Base-by-base conservation (phyloP, 1,140 invertebrate species). In the Dreissena polymorpha region DNA sequence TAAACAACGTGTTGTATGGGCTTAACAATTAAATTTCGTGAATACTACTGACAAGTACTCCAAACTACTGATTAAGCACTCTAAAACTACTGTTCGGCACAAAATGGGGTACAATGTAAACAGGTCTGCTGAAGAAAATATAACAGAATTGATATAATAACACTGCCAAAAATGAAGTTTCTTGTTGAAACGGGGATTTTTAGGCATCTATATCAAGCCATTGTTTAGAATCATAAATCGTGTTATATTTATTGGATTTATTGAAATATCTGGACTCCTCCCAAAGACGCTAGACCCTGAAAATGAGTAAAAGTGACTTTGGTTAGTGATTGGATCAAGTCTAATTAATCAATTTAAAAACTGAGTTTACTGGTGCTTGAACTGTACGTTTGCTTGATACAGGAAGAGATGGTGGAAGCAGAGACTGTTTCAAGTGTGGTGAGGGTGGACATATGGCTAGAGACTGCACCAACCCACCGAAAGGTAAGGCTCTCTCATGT, bases 371-470 rank as follows among this genome's bases (percentile, higher is more conserved):
- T 67, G 73, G 65, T 67, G 73, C 50, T 71, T 49, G 82, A 21
- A 55, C 29, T 64, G 63, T 57, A 7, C 60, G 84, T 65, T 71
- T 78, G 57, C 71, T 83, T 16, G 73, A 70, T 78, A 67, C 86
- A 14, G 86, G 49, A 25, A 39, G 88, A 65, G 79, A 84, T 64
- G 51, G 77, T 75, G 85, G 87, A 21, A 68, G 70, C 25, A 76
- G 49, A 57, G 80, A 74, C 21, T 90, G 88, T 71, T 86, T 77
- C 63, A 88, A 88, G 25, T 88, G 87, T 86, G 88, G 89, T 14
- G 87, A 88, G 57, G 83, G 80, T 18, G 86, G 87, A 29, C 88
- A 90, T 65, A 27, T 89, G 13, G 39, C 85, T 2, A 74, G 87
- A 23, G 88, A 90, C 27, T 90, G 89, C 74, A 60, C 57, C 21